Conservation (phyloP, 2,113 vertebrate genomes). For the Emydocephalus ijimae region DNA sequence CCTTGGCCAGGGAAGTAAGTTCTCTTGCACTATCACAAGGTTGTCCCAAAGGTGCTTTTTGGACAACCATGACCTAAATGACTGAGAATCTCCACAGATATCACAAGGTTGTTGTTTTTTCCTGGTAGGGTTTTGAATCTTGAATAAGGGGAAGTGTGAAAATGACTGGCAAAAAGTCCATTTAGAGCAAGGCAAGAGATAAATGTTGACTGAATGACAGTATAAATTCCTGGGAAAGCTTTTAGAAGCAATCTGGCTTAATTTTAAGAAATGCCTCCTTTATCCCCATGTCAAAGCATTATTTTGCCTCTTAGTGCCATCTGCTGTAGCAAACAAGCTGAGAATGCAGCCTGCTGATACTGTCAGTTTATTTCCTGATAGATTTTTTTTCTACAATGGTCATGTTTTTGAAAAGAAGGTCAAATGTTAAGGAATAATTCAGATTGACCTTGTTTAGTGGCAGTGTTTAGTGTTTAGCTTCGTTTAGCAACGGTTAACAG, state of each 20-base stretch:
- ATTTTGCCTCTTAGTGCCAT: not conserved
- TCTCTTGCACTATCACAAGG: not conserved
- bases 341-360: not conserved
- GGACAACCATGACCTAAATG: too few relatives aligned
- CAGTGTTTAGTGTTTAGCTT: not conserved
- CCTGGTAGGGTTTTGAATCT: not conserved
- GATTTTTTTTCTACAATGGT: not conserved
- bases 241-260: not conserved
- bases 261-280: not conserved
- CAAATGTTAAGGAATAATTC: not conserved
- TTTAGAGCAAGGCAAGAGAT: not conserved
- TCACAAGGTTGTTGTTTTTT: not conserved
- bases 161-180: not conserved
- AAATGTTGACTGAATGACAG: not conserved
- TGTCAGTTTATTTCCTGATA: not conserved
- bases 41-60: too few relatives aligned
- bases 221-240: not conserved
- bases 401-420: not conserved
- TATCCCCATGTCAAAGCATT: not conserved
- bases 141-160: not conserved
- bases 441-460: not conserved
- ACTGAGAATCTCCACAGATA: too few relatives aligned
- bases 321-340: not conserved
- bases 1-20: slow-evolving; percentile 91
- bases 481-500: not conserved